These are phyloP conservation scores for Raillietiella orientalis DNA, from an alignment of 2,888 invertebrate species.

Conservation along the genomic window DNA sequence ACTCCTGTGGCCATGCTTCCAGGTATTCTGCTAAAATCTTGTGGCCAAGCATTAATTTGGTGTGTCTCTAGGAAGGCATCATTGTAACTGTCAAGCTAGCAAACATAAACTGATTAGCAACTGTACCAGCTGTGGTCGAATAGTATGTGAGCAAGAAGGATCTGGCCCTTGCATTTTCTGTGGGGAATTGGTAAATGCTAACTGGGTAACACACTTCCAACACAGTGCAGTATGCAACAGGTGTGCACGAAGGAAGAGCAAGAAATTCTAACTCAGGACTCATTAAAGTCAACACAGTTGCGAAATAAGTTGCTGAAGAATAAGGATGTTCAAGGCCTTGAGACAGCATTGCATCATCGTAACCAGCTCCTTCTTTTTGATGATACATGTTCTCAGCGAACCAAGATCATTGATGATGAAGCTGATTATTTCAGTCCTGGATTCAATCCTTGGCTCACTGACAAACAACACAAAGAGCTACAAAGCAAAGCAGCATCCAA, in stretches of 20 bases:
- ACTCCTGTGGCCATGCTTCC: slow-evolving; percentile 18
- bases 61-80: slow-evolving; percentile 30
- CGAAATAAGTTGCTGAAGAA: slow-evolving; percentile 25
- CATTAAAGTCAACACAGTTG: slow-evolving; percentile 30
- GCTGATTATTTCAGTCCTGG: slow-evolving; percentile 54
- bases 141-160: slow-evolving; percentile 84
- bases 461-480: slow-evolving; percentile 28
- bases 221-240: slow-evolving; percentile 12
- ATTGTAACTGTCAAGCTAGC: slow-evolving; percentile 70
- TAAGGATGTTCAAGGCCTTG: slow-evolving; percentile 16
- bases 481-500: slow-evolving; percentile 21
- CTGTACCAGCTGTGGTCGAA: slow-evolving; percentile 67
- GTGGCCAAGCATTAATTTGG: slow-evolving; percentile 13
- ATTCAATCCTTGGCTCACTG: slow-evolving; percentile 46
- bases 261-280: slow-evolving; percentile 24
- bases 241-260: slow-evolving; percentile 37
- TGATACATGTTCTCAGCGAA: slow-evolving; percentile 9
- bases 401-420: slow-evolving; percentile 64
- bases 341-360: not conserved
- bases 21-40: slow-evolving; percentile 16
- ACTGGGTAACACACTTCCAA: not conserved
- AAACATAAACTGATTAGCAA: slow-evolving; percentile 71
- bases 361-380: not conserved
- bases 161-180: slow-evolving; percentile 88
- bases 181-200: slow-evolving; percentile 32